Evolutionary conservation across 2,888 invertebrate species (phyloP), one percentile per base, ranked within the genome.

Genomic region (Lumbricus terrestris): DNA sequence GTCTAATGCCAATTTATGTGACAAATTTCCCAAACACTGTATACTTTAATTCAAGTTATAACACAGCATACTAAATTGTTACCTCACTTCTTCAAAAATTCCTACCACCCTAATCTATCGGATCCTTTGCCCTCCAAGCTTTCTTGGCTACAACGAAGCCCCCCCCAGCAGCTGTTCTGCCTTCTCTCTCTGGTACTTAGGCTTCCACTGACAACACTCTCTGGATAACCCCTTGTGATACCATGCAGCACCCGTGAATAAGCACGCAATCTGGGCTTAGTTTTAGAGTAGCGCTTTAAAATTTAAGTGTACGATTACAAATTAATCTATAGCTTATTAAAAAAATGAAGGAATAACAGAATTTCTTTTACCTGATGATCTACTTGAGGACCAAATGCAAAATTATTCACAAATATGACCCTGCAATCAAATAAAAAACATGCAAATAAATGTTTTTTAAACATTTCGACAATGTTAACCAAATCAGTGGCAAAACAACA

Each of bases 331-430:
- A 69, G 69, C n/a, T 69, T 69, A n/a, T n/a, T 69, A 69, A 69
- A 88, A 15, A 13, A 88, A 34, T 11, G 11, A 23, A 82, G n/a
- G 34, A 83, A 37, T 40, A 23, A 15, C 42, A 40, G 23, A 85
- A 88, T 88, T 29, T 42, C 47, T 37, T 38, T 88, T 85, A 95
- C 95, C 94, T 95, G 95, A 95, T 99, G 98, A 96, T 99, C 99
- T 47, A 99, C 98, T 92, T 97, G 97, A 42, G 99, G 98, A 20
- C 98, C 98, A 95, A 99, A 99, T 83, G 99, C 99, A 96, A 98
- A 99, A 96, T 99, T 99, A 96, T 99, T 99, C 82, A 99, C 99
- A 96, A 99, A 99, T 92, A 99, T 98, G 94, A 99, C 97, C 69
- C 98, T 97, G 29, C 98, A 97, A 90, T 40, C 33, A n/a, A 90